Conservation (phyloP, 2,113 vertebrate genomes). For the Hyperoodon ampullatus region DNA sequence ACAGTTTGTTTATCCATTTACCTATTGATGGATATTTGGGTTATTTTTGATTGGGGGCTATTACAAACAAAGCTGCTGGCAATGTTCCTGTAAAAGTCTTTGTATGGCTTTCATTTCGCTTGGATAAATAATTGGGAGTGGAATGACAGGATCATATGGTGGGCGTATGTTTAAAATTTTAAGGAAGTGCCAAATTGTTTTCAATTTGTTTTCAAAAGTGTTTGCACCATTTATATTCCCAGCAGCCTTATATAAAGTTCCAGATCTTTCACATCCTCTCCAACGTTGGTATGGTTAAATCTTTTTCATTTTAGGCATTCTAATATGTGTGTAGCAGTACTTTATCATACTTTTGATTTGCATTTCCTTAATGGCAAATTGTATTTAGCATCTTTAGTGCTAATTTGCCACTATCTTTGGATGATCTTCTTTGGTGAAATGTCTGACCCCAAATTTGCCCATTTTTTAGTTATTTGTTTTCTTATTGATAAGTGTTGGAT, state of each 20-base stretch:
- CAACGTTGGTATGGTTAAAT: neutral
- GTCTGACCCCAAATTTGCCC: neutral
- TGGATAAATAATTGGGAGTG: neutral
- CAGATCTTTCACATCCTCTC: neutral
- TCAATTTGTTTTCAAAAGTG: neutral
- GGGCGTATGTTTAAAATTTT: neutral
- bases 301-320: neutral
- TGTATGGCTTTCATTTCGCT: neutral
- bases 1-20: neutral
- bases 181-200: neutral
- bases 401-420: neutral
- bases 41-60: neutral
- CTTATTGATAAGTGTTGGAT: neutral
- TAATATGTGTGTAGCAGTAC: neutral
- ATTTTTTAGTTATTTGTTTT: neutral
- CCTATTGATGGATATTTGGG: neutral
- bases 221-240: neutral
- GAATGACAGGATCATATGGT: neutral
- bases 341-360: neutral
- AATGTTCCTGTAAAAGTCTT: neutral
- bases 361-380: neutral
- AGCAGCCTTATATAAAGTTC: neutral
- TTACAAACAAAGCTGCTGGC: neutral
- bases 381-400: neutral
- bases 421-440: neutral